Evolutionary conservation across 2,888 invertebrate species (phyloP).

Genomic region (Pyrrhosoma nymphula): DNA sequence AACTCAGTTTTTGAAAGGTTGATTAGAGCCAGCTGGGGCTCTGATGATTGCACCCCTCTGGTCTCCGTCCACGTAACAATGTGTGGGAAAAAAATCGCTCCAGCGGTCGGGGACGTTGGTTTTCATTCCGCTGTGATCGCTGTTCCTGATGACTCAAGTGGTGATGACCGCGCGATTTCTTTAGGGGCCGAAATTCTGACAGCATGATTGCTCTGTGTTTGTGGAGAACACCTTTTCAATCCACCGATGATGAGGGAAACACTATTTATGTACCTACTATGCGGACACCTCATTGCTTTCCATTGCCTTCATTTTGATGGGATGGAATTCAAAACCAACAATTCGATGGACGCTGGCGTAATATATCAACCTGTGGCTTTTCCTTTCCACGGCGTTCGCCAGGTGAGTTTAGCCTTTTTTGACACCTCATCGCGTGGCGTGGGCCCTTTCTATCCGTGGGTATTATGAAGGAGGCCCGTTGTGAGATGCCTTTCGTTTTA

Average conservation of each 20-base stretch:
- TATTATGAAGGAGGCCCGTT: not conserved
- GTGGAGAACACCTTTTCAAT: not conserved
- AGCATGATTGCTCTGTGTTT: not conserved
- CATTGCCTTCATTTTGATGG: not conserved
- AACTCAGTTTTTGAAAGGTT: not conserved
- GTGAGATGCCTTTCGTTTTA: not conserved
- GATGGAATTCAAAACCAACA: conserved; percentile 16
- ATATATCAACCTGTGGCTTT: conserved; percentile 14
- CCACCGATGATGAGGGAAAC: conserved; percentile 10
- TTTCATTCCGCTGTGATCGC: not conserved
- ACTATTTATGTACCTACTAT: not conserved
- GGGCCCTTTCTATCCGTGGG: not conserved
- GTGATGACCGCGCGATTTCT: not conserved
- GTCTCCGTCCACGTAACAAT: not conserved
- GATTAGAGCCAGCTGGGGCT: not conserved
- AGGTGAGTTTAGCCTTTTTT: not conserved
- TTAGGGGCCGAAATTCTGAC: not conserved
- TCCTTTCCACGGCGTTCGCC: not conserved
- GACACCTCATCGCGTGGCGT: not conserved
- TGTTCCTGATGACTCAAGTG: not conserved
- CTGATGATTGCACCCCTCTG: not conserved
- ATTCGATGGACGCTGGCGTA: not conserved
- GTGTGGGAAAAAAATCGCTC: not conserved
- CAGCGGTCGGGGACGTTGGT: no score
- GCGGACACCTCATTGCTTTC: not conserved